Percentiles rank a stretch among this genome's conserved stretches.
Evolutionary conservation across 2,888 invertebrate genomes (phyloP).

Genomic region (Leptura quadrifasciata): DNA sequence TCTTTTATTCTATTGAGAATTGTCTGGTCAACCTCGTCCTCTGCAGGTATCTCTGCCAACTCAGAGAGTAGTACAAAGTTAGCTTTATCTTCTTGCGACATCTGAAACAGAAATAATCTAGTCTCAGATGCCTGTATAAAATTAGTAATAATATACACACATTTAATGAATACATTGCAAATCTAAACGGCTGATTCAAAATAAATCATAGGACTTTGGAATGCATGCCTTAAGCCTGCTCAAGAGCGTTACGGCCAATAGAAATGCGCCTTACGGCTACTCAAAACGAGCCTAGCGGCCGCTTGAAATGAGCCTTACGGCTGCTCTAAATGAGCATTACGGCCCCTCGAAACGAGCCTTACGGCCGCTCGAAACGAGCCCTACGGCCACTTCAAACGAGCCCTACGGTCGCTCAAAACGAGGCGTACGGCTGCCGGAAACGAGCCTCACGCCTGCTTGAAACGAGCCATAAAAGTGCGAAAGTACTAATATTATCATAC

Average conservation of each 20-base stretch:
- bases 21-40: constrained; percentile 9
- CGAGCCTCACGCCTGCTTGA: no score
- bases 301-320: not conserved
- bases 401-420: not conserved
- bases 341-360: not conserved
- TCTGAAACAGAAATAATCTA: constrained; percentile 9
- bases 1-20: constrained; percentile 27
- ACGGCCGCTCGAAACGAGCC: not conserved
- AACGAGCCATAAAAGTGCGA: not conserved
- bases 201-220: no score
- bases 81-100: not conserved
- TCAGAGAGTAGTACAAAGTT: not conserved
- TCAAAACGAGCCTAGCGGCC: no score
- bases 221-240: no score
- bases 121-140: not conserved
- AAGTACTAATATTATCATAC: not conserved
- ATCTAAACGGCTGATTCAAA: no score
- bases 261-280: not conserved
- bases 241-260: no score
- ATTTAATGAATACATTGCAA: no score
- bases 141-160: no score
- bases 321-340: no score
- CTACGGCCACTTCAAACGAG: constrained; percentile 3
- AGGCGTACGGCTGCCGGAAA: not conserved
- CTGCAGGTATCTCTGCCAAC: constrained; percentile 4